A percentile compares a stretch with the other conserved stretches of the same genome.
phyloP scores from a whole-genome alignment of 2,797 vertebrate genomes.

The Sebastes paucispinis region DNA sequence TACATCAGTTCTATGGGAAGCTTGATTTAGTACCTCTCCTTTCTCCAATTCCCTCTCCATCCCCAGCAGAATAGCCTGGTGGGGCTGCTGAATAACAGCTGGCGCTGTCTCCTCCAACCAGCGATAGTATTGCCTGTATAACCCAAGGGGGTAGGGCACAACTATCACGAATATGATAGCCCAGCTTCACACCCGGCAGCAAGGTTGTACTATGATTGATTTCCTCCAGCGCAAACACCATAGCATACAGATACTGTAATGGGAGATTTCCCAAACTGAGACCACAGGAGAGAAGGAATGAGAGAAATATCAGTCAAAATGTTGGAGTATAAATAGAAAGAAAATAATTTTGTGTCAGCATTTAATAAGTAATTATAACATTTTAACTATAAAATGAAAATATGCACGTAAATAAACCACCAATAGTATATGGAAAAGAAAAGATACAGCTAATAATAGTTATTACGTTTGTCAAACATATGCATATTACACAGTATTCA shows the following conservation, averaged over 20 bases:
- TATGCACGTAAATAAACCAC: not conserved
- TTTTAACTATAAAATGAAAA: not conserved
- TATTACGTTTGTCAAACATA: not conserved
- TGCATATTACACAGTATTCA: not conserved
- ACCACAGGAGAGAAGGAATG: slow-evolving; percentile 25
- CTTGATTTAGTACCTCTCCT: slow-evolving; percentile 23
- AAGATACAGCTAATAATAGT: not conserved
- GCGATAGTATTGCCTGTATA: slow-evolving; percentile 54
- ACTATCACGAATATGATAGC: slow-evolving; percentile 72
- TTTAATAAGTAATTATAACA: not conserved
- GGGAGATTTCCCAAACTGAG: slow-evolving; percentile 78
- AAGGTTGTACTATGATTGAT: slow-evolving; percentile 69
- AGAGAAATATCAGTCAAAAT: slow-evolving; percentile 5
- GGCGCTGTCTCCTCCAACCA: slow-evolving; percentile 59
- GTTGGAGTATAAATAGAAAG: not conserved
- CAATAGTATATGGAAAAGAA: not conserved
- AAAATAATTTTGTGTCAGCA: not conserved
- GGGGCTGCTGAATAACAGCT: slow-evolving; percentile 44
- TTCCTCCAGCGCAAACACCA: slow-evolving; percentile 81
- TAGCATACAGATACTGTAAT: slow-evolving; percentile 74
- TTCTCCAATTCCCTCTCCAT: not conserved
- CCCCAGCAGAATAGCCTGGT: not conserved
- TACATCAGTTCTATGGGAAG: not conserved
- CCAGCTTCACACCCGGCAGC: slow-evolving; percentile 73
- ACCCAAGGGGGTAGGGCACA: slow-evolving; percentile 63